These are phyloP conservation scores for Silurus asotus DNA, from an alignment of 2,113 vertebrate genomes.

Conservation along the genomic window DNA sequence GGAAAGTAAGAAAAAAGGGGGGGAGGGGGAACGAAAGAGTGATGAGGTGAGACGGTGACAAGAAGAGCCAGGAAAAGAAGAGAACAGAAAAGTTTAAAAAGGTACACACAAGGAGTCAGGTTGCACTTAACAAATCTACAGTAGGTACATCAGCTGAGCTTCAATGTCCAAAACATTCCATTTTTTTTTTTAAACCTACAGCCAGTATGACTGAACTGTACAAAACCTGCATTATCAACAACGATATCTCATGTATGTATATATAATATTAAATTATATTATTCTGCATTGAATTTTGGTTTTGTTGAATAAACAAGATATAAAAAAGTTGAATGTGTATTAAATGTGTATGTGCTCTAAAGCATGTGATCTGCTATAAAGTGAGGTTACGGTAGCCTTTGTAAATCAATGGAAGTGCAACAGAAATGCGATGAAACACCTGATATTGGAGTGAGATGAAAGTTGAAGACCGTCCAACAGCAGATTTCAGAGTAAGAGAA, in stretches of 20 bases:
- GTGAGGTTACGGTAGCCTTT: neutral
- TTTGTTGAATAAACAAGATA: neutral
- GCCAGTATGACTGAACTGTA: slow-evolving; percentile 14
- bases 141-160: slow-evolving; percentile 29
- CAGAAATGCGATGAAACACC: slow-evolving; percentile 44
- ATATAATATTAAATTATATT: neutral
- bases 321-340: neutral
- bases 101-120: slow-evolving; percentile 62
- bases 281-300: neutral
- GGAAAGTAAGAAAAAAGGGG: slow-evolving; percentile 66
- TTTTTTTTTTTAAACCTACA: slow-evolving; percentile 10
- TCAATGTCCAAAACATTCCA: neutral
- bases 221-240: neutral
- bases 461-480: slow-evolving; percentile 32
- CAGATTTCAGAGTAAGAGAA: slow-evolving; percentile 46
- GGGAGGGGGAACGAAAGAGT: slow-evolving; percentile 65
- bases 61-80: slow-evolving; percentile 57
- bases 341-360: neutral
- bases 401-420: slow-evolving; percentile 53
- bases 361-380: slow-evolving; percentile 5
- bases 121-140: slow-evolving; percentile 51
- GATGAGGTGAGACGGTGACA: slow-evolving; percentile 68
- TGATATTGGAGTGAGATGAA: slow-evolving; percentile 29
- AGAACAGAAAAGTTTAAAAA: slow-evolving; percentile 60
- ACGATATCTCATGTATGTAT: neutral